A percentile compares a stretch with the other conserved stretches of the same genome.
These are phyloP conservation scores for Tenthredo scrophulariae DNA, from an alignment of 2,888 invertebrate species.

Conservation along the genomic window DNA sequence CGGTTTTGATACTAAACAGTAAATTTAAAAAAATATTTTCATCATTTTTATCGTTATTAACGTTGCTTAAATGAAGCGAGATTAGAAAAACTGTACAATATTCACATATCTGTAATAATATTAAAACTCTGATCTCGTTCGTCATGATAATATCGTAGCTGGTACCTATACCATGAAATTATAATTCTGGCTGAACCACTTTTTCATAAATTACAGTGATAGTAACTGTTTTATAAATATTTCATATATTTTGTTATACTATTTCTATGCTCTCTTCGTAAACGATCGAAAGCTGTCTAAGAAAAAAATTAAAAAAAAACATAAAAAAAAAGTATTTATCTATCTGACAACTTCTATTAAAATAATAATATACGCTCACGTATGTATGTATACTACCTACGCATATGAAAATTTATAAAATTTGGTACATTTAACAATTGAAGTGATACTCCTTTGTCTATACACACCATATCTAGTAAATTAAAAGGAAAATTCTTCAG, in stretches of 20 bases:
- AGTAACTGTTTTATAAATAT: constrained; percentile 74
- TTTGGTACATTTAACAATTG: constrained; percentile 15
- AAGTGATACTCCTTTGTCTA: constrained; percentile 18
- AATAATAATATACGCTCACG: constrained; percentile 35
- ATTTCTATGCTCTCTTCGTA: constrained; percentile 75
- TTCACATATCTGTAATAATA: constrained; percentile 11
- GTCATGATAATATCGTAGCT: neutral
- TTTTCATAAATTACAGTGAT: constrained; percentile 68
- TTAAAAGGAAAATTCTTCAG: neutral
- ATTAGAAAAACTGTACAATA: constrained; percentile 30
- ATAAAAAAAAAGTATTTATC: constrained; percentile 25
- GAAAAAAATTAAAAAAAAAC: neutral
- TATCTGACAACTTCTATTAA: constrained; percentile 24
- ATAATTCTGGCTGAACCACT: constrained; percentile 51
- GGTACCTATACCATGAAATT: neutral
- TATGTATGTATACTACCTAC: neutral
- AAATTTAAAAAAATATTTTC: neutral
- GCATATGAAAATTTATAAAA: constrained; percentile 13
- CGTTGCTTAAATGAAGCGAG: neutral
- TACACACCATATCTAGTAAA: neutral
- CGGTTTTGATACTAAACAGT: neutral
- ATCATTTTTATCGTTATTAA: neutral
- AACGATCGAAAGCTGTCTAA: constrained; percentile 57
- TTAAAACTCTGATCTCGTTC: constrained; percentile 15
- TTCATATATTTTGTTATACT: constrained; percentile 78